These are phyloP conservation scores for Rhagium mordax DNA, from an alignment of 2,888 invertebrate species.

Conservation along the genomic window DNA sequence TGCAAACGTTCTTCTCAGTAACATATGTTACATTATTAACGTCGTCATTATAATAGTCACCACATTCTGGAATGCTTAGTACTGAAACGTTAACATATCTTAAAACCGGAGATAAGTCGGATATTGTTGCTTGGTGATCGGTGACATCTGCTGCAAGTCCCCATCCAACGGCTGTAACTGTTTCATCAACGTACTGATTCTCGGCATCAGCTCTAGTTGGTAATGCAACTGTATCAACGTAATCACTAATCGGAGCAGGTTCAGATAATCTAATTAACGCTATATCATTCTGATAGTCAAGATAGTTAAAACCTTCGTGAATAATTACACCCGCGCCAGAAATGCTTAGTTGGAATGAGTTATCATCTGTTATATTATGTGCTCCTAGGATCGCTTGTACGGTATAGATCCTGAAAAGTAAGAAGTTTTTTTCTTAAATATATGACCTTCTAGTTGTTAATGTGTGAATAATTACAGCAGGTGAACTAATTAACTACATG, in stretches of 20 bases:
- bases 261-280: constrained; percentile 52
- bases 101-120: constrained; percentile 52
- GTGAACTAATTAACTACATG: no score
- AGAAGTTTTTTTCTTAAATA: background rate
- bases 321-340: constrained; percentile 45
- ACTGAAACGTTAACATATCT: constrained; percentile 50
- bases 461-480: no score
- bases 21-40: constrained; percentile 45
- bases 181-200: constrained; percentile 39
- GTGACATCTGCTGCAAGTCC: constrained; percentile 52
- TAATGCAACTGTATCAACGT: constrained; percentile 48
- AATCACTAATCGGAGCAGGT: constrained; percentile 44
- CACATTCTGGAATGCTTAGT: constrained; percentile 48
- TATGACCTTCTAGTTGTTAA: no score
- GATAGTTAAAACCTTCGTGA: constrained; percentile 49
- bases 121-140: constrained; percentile 37
- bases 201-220: constrained; percentile 48
- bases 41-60: constrained; percentile 51
- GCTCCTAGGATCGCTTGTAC: constrained; percentile 57
- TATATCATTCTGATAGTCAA: constrained; percentile 52
- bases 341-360: constrained; percentile 46
- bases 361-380: constrained; percentile 52
- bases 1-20: constrained; percentile 53
- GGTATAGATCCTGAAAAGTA: constrained; percentile 41
- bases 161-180: constrained; percentile 54